These are phyloP conservation scores for Ptilorrhoa leucosticta DNA, from an alignment of 2,113 vertebrate species.

Conservation along the genomic window DNA sequence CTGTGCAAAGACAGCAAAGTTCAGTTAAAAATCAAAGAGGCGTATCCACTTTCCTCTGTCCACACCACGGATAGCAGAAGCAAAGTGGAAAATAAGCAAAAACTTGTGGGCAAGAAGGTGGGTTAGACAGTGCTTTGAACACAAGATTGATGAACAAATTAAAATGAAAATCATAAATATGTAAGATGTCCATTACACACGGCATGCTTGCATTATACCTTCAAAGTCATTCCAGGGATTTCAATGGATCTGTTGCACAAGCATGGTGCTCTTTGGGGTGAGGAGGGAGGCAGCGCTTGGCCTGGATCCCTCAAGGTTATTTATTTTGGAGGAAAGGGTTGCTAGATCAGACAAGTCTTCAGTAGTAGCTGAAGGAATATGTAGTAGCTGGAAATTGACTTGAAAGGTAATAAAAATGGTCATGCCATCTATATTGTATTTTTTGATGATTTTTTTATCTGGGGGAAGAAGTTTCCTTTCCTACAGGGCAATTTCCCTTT, in stretches of 20 bases:
- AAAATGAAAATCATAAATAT: neutral
- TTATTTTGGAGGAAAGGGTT: neutral
- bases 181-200: neutral
- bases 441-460: neutral
- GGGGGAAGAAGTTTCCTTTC: neutral
- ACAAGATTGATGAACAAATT: neutral
- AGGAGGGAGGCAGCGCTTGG: neutral
- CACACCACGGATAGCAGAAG: neutral
- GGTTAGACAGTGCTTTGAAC: neutral
- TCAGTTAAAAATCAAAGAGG: constrained; percentile 67
- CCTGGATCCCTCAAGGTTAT: neutral
- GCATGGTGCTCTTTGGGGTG: fast-evolving
- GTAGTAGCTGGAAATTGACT: neutral
- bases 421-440: fast-evolving
- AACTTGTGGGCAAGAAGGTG: neutral
- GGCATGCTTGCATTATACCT: neutral
- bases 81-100: neutral
- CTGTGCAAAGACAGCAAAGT: constrained; percentile 77
- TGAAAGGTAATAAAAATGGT: neutral
- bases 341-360: neutral
- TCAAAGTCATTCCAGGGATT: neutral
- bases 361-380: neutral
- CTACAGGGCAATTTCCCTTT: neutral
- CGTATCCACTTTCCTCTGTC: constrained; percentile 26
- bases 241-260: neutral